phyloP scores from a whole-genome alignment of 2,797 vertebrate genomes.

The Alfaro cultratus region DNA sequence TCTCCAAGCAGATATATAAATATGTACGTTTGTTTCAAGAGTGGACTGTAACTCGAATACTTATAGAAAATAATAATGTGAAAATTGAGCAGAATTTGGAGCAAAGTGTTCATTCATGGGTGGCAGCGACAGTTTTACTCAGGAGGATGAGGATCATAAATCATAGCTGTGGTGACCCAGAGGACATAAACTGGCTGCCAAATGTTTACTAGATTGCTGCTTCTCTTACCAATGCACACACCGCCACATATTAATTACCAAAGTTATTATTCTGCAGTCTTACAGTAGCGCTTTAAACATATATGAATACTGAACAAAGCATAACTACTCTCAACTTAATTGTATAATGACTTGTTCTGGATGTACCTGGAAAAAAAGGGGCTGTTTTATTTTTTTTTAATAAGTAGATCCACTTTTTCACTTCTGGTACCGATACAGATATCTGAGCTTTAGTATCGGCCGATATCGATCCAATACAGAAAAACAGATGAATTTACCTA shows the following conservation, averaged over 20 bases:
- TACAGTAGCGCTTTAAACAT: background rate
- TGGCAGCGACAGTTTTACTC: constrained; percentile 35
- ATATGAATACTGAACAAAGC: background rate
- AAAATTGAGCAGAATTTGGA: constrained; percentile 42
- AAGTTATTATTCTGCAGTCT: background rate
- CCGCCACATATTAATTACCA: constrained; percentile 4
- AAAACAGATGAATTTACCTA: too few species aligned
- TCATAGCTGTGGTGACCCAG: constrained; percentile 52
- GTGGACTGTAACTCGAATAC: constrained; percentile 31
- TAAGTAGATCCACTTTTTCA: too few species aligned
- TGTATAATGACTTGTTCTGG: background rate
- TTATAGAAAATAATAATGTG: constrained; percentile 39
- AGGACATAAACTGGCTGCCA: constrained; percentile 37
- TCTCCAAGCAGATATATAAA: constrained; percentile 20
- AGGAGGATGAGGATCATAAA: constrained; percentile 56
- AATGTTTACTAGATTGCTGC: constrained; percentile 11
- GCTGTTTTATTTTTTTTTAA: background rate
- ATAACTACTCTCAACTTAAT: background rate
- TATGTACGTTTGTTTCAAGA: constrained; percentile 11
- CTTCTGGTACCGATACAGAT: too few species aligned
- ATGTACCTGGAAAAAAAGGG: background rate
- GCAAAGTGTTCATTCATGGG: constrained; percentile 24
- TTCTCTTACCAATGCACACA: constrained; percentile 1
- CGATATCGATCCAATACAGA: too few species aligned
- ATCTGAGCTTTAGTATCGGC: too few species aligned